A percentile compares a stretch with the other conserved stretches of the same genome.
Evolutionary conservation across 2,113 vertebrate species (phyloP).

Genomic region (Leptobrachium ailaonicum): DNA sequence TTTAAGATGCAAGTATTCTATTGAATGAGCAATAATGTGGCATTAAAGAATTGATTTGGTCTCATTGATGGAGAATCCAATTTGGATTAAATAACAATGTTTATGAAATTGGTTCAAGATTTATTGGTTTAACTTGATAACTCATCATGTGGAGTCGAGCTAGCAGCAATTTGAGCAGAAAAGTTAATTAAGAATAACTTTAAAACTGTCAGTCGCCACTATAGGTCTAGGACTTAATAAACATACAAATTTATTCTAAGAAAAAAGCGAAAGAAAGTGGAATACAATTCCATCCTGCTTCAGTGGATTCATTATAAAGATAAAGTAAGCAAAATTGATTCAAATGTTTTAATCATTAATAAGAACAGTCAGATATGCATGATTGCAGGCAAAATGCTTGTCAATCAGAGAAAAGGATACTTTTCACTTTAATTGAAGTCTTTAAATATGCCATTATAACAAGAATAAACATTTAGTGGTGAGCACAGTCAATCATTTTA

Average conservation of each 20-base stretch:
- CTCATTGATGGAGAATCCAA: slow-evolving; percentile 60
- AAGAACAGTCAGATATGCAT: slow-evolving; percentile 25
- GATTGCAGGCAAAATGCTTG: slow-evolving; percentile 19
- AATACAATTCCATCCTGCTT: slow-evolving; percentile 51
- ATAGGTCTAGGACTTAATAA: slow-evolving; percentile 45
- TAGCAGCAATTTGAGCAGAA: slow-evolving; percentile 62
- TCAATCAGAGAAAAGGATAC: slow-evolving; percentile 33
- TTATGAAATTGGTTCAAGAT: slow-evolving; percentile 62
- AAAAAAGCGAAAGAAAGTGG: slow-evolving; percentile 35
- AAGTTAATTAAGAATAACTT: slow-evolving; percentile 68
- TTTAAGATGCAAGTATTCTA: slow-evolving; percentile 45
- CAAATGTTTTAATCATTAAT: slow-evolving; percentile 58
- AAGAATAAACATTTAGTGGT: slow-evolving; percentile 19
- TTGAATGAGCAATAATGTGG: slow-evolving; percentile 53
- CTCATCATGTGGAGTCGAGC: slow-evolving; percentile 58
- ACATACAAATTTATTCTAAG: slow-evolving; percentile 34
- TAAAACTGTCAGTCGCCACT: slow-evolving; percentile 52
- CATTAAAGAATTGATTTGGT: slow-evolving; percentile 60
- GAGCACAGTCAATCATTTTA: background rate
- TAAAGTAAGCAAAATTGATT: slow-evolving; percentile 62
- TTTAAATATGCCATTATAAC: slow-evolving; percentile 37
- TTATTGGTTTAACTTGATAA: slow-evolving; percentile 57
- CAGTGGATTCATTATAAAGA: slow-evolving; percentile 61
- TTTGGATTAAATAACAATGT: slow-evolving; percentile 60
- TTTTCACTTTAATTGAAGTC: slow-evolving; percentile 57